phyloP scores from a whole-genome alignment of 1,140 invertebrate genomes.

The Pseudoatta argentina region DNA sequence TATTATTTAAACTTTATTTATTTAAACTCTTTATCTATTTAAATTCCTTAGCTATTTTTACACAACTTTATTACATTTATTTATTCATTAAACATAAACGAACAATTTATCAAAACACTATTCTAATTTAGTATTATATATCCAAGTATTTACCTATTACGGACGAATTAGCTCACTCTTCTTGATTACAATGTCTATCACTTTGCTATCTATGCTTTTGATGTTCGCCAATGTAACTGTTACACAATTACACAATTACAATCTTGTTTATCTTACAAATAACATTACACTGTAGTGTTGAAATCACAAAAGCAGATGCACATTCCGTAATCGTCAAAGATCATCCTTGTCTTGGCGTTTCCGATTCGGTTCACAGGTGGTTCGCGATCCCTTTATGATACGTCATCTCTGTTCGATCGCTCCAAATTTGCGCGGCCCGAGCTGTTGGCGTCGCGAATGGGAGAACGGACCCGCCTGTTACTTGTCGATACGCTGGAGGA shows the following conservation, averaged over 20 bases:
- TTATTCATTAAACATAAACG: not conserved
- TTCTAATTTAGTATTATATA: not conserved
- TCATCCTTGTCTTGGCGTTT: not conserved
- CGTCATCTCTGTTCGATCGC: conserved; percentile 15
- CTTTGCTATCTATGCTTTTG: not conserved
- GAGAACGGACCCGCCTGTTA: conserved; percentile 33
- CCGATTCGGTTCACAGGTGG: conserved; percentile 56
- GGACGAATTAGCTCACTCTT: not conserved
- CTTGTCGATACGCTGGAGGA: conserved; percentile 13
- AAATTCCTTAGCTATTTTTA: not conserved
- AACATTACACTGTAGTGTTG: not conserved
- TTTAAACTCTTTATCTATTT: no score
- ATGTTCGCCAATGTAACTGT: not conserved
- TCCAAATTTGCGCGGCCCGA: conserved; percentile 2
- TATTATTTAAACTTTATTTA: not conserved
- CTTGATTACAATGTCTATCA: not conserved
- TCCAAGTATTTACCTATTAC: conserved; percentile 34
- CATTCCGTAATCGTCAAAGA: conserved; percentile 11
- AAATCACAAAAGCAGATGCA: not conserved
- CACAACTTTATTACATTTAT: not conserved
- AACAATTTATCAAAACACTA: not conserved
- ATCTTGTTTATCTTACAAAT: not conserved
- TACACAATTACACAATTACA: conserved; percentile 24
- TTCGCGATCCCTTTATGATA: conserved; percentile 1
- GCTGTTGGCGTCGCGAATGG: conserved; percentile 10